Base-by-base conservation (phyloP, 2,888 invertebrate genomes). In the Agonopterix alstromeriana region DNA sequence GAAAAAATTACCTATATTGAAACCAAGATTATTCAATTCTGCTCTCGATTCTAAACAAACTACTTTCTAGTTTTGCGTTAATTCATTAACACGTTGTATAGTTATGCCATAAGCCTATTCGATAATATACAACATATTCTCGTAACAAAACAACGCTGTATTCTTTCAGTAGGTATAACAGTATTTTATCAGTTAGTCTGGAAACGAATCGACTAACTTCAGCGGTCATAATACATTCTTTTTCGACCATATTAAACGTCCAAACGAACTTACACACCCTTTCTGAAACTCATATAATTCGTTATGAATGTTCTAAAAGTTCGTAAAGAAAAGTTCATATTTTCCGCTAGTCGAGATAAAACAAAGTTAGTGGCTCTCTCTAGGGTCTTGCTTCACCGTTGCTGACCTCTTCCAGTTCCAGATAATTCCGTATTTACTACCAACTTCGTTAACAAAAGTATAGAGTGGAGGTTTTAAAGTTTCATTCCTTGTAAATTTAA, bases 331-430 rank as follows among this genome's bases (percentile, higher is more conserved):
- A 47, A 55, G 53, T 54, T 57, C 53, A 54, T 54, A 55, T 53
- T 55, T 54, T 48, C 52, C 47, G 45, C 45, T 38, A 46, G 47
- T 46, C 14, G 47, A 50, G 55, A 54, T 57, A 54, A 50, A 52
- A 56, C 48, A 47, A 55, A 54, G 53, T 57, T 55, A 46, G 27
- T 27, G 57, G 38, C 50, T 51, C 49, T 42, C 42, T 35, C 11
- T n/a, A n/a, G 38, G n/a, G 38, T n/a, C 38, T 38, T n/a, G 38
- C 38, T n/a, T 27, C 27, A 27, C 27, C 27, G 5, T n/a, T 45
- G 45, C 46, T 46, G 46, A 46, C 46, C 46, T 10, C 45, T 14
- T 45, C 10, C 8, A 36, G 36, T 45, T 36, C 2, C 42, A 35
- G 42, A 46, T 46, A 42, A 47, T 42, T 42, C 14, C 12, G n/a